These are phyloP conservation scores for Lasioglossum morio DNA, from an alignment of 2,888 invertebrate genomes.

Conservation along the genomic window DNA sequence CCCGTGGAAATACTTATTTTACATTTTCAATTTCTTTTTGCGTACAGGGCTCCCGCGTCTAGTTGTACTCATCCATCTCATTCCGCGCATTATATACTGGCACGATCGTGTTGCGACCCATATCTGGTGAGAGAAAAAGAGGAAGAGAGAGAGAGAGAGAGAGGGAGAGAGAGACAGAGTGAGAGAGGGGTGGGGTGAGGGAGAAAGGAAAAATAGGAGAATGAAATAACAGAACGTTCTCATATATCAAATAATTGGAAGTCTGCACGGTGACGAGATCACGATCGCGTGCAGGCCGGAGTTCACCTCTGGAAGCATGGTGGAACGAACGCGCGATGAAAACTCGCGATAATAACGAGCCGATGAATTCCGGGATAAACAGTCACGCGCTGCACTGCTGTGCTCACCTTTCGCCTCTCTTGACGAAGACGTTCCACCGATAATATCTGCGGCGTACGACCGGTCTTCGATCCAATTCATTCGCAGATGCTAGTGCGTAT, in stretches of 20 bases:
- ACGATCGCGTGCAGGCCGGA: not conserved
- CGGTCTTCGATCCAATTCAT: slow-evolving; percentile 29
- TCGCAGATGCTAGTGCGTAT: not conserved
- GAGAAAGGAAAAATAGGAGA: too few relatives aligned
- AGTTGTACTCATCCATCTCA: not conserved
- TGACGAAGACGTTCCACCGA: slow-evolving; percentile 22
- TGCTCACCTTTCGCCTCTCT: not conserved
- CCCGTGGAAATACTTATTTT: not conserved
- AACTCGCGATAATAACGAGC: slow-evolving; percentile 31
- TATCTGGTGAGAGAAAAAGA: not conserved
- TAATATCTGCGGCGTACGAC: slow-evolving; percentile 19
- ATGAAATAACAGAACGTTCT: not conserved
- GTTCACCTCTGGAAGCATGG: not conserved
- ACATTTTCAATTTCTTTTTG: not conserved
- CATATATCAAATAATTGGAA: slow-evolving; percentile 6
- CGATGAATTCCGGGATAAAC: slow-evolving; percentile 10
- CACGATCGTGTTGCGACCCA: not conserved
- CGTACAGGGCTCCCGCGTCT: not conserved
- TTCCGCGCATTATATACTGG: not conserved
- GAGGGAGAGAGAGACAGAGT: too few relatives aligned
- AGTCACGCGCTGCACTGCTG: not conserved
- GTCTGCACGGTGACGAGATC: not conserved
- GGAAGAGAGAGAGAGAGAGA: too few relatives aligned
- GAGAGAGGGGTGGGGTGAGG: too few relatives aligned
- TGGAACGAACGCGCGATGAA: not conserved